These are phyloP conservation scores for Hecatera dysodea DNA, from an alignment of 2,888 invertebrate genomes.

Conservation along the genomic window DNA sequence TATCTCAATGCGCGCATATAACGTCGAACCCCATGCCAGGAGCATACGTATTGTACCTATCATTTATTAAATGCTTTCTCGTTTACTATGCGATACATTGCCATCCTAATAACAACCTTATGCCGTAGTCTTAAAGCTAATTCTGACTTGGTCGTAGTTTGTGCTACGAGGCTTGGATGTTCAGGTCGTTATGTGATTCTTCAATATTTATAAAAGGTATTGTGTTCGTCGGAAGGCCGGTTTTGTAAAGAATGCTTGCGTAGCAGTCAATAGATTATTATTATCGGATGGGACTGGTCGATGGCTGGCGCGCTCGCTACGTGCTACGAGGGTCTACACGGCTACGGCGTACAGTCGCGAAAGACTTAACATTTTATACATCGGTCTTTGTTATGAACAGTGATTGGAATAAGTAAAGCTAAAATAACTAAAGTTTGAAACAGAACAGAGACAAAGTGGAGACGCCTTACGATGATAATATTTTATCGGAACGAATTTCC, in stretches of 20 bases:
- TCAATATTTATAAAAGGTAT: conserved; percentile 28
- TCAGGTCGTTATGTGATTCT: conserved; percentile 25
- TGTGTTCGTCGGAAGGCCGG: conserved; percentile 2
- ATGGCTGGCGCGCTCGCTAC: conserved; percentile 24
- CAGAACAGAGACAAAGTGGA: no score
- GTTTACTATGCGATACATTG: conserved; percentile 11
- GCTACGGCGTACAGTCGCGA: conserved; percentile 47
- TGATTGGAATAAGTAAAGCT: no score
- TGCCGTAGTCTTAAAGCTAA: neutral
- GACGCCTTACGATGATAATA: no score
- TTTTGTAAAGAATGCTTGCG: conserved; percentile 8
- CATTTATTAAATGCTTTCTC: conserved; percentile 26
- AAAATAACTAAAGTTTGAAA: no score
- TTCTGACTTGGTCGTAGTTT: neutral
- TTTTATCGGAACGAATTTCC: no score
- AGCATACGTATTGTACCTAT: conserved; percentile 3
- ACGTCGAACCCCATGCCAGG: neutral
- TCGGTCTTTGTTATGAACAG: no score
- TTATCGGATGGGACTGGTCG: neutral
- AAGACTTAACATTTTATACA: no score
- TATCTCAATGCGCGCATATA: neutral
- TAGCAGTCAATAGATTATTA: conserved; percentile 10
- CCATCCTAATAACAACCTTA: conserved; percentile 9
- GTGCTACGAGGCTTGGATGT: neutral
- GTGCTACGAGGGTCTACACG: conserved; percentile 14